Evolutionary conservation across 2,113 vertebrate genomes (phyloP).

Genomic region (Odobenus rosmarus): DNA sequence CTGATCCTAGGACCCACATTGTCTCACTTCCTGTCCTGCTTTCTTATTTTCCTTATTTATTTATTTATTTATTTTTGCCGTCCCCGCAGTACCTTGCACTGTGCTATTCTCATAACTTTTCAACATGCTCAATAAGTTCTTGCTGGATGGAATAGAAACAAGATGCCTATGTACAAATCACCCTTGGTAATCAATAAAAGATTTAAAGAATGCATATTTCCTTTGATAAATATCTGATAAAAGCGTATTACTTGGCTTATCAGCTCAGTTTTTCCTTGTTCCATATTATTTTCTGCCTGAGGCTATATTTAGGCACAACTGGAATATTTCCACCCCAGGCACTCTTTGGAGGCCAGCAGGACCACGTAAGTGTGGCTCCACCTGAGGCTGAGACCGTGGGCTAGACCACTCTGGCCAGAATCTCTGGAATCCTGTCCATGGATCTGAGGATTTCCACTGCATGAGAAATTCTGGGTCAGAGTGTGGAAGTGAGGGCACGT

Average conservation of each 20-base stretch:
- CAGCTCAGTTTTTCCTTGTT: neutral
- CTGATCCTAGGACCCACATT: neutral
- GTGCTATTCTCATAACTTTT: neutral
- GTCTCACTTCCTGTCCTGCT: conserved; percentile 4
- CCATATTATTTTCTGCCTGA: neutral
- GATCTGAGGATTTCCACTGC: neutral
- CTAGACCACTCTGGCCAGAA: neutral
- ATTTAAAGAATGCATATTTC: neutral
- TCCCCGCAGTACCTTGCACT: neutral
- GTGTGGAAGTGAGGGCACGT: neutral
- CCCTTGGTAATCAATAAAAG: neutral
- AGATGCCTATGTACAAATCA: neutral
- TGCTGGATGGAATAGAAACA: neutral
- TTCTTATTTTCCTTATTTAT: neutral
- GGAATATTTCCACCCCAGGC: neutral
- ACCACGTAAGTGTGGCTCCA: neutral
- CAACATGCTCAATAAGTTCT: neutral
- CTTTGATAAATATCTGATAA: conserved; percentile 40
- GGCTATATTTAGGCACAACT: neutral
- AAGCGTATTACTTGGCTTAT: neutral
- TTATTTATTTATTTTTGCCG: neutral
- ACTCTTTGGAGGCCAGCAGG: neutral
- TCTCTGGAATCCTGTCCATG: neutral
- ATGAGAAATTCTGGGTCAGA: neutral
- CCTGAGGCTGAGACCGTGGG: neutral